Base-by-base conservation (phyloP, 2,888 invertebrate species). In the Eutolmus rufibarbis region DNA sequence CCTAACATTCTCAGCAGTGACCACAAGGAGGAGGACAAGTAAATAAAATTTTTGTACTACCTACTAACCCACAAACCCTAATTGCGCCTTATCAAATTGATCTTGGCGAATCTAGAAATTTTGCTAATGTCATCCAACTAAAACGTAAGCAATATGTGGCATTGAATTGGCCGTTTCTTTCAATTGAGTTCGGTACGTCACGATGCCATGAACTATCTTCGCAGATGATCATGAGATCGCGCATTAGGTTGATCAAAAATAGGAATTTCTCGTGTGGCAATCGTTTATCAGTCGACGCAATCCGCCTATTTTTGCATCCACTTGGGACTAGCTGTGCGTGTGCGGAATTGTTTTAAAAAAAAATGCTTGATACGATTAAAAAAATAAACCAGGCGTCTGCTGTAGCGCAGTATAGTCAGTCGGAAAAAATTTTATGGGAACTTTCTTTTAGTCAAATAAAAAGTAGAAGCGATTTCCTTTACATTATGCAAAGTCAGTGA, bases 1-100 rank as follows among this genome's bases (percentile, higher is more conserved):
- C 87, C 89, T 28, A 85, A 79, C 31, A 37, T 77, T 23, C 88
- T 86, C 74, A 43, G 85, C 23, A 74, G 92, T 88, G 86, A 88
- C 86, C 81, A 85, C 46, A 90, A 90, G 86, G 90, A 91, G 90
- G 92, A 91, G 90, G 91, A 92, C 91, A 92, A 93, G 89, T 91
- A 91, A 90, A 90, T 91, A 66, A 87, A 90, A 91, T 89, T 90
- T 89, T 43, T 16, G 16, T 31, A 5, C 2, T n/a, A 51, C 31
- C n/a, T 34, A 40, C 78, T 78, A 78, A 78, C 78, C 46, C 19
- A 78, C 0, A 23, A 51, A 81, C 51, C 31, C 7, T 23, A 56
- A 28, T 19, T 81, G 31, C 51, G 81, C 34, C 31, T 76, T 37
- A 34, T 76, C n/a, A 76, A 46, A 16, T 34, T 31, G 28, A 37